These are phyloP conservation scores for Chrysogorgia sp. DNA, from an alignment of 92 coral and sea anemone species.

Conservation along the genomic window DNA sequence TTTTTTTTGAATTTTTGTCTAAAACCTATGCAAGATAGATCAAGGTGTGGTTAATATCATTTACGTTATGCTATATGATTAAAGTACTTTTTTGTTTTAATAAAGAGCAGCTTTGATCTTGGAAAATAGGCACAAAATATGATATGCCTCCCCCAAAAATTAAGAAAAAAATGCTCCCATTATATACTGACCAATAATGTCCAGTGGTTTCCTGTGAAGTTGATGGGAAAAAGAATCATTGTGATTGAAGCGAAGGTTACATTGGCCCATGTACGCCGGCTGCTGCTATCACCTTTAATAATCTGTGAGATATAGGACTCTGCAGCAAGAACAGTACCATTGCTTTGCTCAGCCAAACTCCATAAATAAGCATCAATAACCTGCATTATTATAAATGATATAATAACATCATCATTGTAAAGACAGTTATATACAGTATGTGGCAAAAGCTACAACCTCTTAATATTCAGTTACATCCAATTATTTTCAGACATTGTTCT, in stretches of 20 bases:
- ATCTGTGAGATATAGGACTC: conserved; percentile 34
- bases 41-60: background rate
- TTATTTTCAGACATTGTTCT: too few species aligned
- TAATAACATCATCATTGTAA: too few species aligned
- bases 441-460: background rate
- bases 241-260: conserved; percentile 14
- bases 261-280: conserved; percentile 50
- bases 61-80: background rate
- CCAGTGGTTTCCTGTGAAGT: conserved; percentile 49
- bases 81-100: background rate
- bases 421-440: too few species aligned
- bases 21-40: conserved; percentile 13
- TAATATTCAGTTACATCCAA: background rate
- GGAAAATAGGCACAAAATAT: too few species aligned
- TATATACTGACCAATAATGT: conserved; percentile 41
- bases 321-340: conserved; percentile 41
- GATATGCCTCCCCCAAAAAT: background rate
- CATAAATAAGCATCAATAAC: too few species aligned
- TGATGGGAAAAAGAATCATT: conserved; percentile 39
- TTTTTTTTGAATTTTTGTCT: background rate
- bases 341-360: conserved; percentile 1
- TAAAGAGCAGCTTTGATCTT: too few species aligned
- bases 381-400: conserved; percentile 9
- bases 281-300: conserved; percentile 29
- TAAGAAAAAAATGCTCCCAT: background rate